Evolutionary conservation across 2,113 vertebrate genomes (phyloP).

Genomic region (Platysteira castanea): DNA sequence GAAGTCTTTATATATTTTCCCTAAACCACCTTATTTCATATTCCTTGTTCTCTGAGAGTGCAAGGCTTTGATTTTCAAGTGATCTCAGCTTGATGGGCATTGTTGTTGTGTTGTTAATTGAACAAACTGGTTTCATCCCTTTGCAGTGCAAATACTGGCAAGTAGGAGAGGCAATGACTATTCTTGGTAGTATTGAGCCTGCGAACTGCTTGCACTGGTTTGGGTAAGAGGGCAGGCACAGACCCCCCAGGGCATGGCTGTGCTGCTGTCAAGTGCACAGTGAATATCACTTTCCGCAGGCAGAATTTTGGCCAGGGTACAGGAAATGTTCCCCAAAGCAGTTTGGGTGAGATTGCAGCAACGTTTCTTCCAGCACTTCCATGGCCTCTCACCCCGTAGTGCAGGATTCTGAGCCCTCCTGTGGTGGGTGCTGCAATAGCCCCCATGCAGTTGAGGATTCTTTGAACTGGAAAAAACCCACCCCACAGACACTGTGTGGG

Average conservation of each 20-base stretch:
- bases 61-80: neutral
- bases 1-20: neutral
- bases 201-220: neutral
- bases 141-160: neutral
- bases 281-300: neutral
- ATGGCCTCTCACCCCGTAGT: neutral
- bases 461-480: neutral
- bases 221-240: neutral
- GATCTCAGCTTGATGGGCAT: neutral
- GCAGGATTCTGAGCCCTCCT: neutral
- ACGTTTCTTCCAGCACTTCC: neutral
- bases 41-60: neutral
- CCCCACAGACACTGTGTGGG: neutral
- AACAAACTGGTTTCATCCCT: neutral
- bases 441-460: neutral
- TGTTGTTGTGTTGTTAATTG: neutral
- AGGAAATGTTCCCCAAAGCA: neutral
- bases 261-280: neutral
- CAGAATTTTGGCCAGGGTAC: neutral
- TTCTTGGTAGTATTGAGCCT: neutral
- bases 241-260: rapidly evolving
- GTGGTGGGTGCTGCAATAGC: neutral
- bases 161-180: neutral
- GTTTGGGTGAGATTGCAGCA: neutral
- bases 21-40: neutral